Evolutionary conservation across 2,113 vertebrate species (phyloP).

Genomic region (Phaethornis superciliosus): DNA sequence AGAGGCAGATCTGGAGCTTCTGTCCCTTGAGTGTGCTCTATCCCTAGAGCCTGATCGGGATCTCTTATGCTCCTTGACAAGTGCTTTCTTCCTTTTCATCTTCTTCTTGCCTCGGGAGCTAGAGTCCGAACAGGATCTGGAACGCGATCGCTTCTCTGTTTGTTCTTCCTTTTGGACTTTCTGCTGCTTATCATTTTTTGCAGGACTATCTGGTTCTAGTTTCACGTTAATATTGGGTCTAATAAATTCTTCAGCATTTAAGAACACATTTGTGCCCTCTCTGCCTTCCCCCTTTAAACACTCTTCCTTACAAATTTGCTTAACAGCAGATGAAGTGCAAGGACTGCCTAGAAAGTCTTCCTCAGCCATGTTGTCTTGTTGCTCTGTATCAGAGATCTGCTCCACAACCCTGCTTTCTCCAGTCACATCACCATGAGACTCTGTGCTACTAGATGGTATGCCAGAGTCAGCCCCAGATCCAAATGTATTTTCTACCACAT

Average conservation of each 20-base stretch:
- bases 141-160: slow-evolving; percentile 55
- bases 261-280: slow-evolving; percentile 56
- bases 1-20: slow-evolving; percentile 70
- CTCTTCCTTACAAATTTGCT: background rate
- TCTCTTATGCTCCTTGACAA: slow-evolving; percentile 46
- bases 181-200: slow-evolving; percentile 33
- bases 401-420: slow-evolving; percentile 54
- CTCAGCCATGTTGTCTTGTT: slow-evolving; percentile 9
- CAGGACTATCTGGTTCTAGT: slow-evolving; percentile 41
- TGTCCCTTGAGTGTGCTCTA: slow-evolving; percentile 62
- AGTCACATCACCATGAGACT: background rate
- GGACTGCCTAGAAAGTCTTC: background rate
- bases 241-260: slow-evolving; percentile 51
- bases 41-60: background rate
- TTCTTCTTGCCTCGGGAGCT: slow-evolving; percentile 71
- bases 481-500: slow-evolving; percentile 20
- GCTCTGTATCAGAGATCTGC: slow-evolving; percentile 56
- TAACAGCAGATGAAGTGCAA: slow-evolving; percentile 47
- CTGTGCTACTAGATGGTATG: background rate
- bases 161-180: slow-evolving; percentile 17
- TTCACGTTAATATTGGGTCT: slow-evolving; percentile 63
- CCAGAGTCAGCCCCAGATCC: slow-evolving; percentile 45
- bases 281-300: slow-evolving; percentile 50
- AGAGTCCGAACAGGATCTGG: slow-evolving; percentile 71
- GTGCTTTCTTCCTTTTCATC: slow-evolving; percentile 69